Conservation (phyloP, 2,888 invertebrate species). For the Amphimallon solstitiale region DNA sequence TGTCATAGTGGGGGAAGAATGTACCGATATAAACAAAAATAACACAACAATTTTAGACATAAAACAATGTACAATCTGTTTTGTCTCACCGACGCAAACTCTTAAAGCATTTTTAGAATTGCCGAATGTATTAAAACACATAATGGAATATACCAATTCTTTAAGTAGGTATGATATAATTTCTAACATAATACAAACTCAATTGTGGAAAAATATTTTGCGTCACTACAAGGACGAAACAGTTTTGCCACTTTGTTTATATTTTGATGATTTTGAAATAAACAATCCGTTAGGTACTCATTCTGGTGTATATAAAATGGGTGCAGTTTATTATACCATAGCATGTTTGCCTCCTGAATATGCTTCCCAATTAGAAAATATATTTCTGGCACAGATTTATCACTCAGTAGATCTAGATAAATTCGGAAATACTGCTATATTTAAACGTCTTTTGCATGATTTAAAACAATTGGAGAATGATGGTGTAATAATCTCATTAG, state of each 20-base stretch:
- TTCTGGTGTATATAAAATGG: slow-evolving; percentile 46
- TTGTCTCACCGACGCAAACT: background rate
- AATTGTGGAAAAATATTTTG: slow-evolving; percentile 1
- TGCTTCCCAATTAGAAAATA: slow-evolving; percentile 41
- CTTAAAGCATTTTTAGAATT: slow-evolving; percentile 9
- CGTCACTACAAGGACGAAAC: background rate
- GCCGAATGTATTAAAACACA: slow-evolving; percentile 7
- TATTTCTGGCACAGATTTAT: slow-evolving; percentile 49
- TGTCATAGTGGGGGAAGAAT: no score
- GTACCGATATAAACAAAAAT: background rate
- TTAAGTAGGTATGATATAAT: background rate
- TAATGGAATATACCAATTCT: background rate
- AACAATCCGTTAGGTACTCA: slow-evolving; percentile 48
- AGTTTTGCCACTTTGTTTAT: slow-evolving; percentile 28
- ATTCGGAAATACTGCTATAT: slow-evolving; percentile 45
- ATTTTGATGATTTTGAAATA: slow-evolving; percentile 48
- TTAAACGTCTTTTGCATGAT: slow-evolving; percentile 45
- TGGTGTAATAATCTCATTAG: slow-evolving; percentile 43
- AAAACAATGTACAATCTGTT: background rate
- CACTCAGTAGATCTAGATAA: slow-evolving; percentile 47
- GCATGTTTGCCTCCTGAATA: slow-evolving; percentile 43
- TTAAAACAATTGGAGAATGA: slow-evolving; percentile 45
- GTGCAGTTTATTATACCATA: slow-evolving; percentile 46
- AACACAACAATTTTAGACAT: background rate
- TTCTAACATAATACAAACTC: slow-evolving; percentile 6